These are phyloP conservation scores for Celastrina argiolus DNA, from an alignment of 2,888 invertebrate genomes.

Conservation along the genomic window DNA sequence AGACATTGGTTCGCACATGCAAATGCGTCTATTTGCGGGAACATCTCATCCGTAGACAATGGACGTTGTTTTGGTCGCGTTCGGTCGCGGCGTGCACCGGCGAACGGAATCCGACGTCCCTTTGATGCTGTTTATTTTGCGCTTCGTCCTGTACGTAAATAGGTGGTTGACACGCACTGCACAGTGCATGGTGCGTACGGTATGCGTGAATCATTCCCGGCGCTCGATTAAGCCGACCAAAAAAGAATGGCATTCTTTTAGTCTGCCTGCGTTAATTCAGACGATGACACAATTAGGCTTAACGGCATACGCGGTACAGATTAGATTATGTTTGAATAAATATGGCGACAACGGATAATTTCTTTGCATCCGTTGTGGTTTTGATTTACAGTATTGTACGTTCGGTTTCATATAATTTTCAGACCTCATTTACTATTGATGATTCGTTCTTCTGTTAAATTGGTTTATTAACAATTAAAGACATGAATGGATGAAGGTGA, in stretches of 20 bases:
- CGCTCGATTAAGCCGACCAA: constrained; percentile 49
- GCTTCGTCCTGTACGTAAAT: constrained; percentile 74
- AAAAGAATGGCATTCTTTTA: constrained; percentile 56
- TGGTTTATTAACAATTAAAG: too few species aligned
- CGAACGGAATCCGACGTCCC: constrained; percentile 65
- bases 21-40: constrained; percentile 64
- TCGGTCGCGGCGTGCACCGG: constrained; percentile 47
- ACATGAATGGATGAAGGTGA: too few species aligned
- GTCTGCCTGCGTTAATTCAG: constrained; percentile 35
- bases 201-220: constrained; percentile 64
- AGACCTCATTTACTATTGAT: too few species aligned
- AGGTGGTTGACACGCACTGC: constrained; percentile 71
- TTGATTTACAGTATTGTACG: too few species aligned
- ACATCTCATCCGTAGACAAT: constrained; percentile 75
- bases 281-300: constrained; percentile 8
- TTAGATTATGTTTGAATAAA: constrained; percentile 3
- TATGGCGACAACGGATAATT: not conserved
- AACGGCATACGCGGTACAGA: not conserved
- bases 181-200: constrained; percentile 59
- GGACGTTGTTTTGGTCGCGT: constrained; percentile 67
- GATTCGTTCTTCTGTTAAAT: not conserved
- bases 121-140: constrained; percentile 76
- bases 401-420: too few species aligned
- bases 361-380: not conserved
- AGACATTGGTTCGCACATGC: constrained; percentile 21